A percentile compares a stretch with the other conserved stretches of the same genome.
phyloP scores from a whole-genome alignment of 2,888 invertebrate species.

The Gryllus longicercus region DNA sequence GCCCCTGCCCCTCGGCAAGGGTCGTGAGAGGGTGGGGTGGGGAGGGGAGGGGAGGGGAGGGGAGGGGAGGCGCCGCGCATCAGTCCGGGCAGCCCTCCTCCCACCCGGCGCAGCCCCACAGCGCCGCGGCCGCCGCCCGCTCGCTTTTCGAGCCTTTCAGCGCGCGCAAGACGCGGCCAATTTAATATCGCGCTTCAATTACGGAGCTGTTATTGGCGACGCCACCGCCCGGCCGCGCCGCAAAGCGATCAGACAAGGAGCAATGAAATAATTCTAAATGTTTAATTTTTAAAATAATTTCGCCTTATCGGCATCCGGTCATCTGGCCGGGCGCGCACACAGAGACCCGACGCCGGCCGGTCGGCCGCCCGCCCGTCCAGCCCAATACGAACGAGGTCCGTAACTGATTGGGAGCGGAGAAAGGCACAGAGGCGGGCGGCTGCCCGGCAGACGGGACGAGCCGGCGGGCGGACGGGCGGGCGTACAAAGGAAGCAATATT shows the following conservation, averaged over 20 bases:
- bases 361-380: background rate
- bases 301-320: background rate
- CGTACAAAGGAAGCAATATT: constrained; percentile 17
- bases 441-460: background rate
- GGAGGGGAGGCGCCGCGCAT: no score
- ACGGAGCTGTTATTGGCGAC: background rate
- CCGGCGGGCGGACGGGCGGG: background rate
- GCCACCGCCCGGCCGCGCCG: background rate
- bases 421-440: background rate
- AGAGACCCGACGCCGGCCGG: background rate
- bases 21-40: no score
- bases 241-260: background rate
- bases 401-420: constrained; percentile 17
- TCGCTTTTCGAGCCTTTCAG: background rate
- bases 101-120: no score
- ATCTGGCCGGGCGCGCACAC: background rate
- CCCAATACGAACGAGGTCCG: background rate
- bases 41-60: no score
- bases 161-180: background rate
- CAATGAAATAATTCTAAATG: constrained; percentile 17
- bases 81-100: no score
- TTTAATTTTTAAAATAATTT: constrained; percentile 3
- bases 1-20: no score
- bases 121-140: no score
- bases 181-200: background rate